Conservation (phyloP, 2,888 invertebrate genomes). For the Oxystoma pomonae region DNA sequence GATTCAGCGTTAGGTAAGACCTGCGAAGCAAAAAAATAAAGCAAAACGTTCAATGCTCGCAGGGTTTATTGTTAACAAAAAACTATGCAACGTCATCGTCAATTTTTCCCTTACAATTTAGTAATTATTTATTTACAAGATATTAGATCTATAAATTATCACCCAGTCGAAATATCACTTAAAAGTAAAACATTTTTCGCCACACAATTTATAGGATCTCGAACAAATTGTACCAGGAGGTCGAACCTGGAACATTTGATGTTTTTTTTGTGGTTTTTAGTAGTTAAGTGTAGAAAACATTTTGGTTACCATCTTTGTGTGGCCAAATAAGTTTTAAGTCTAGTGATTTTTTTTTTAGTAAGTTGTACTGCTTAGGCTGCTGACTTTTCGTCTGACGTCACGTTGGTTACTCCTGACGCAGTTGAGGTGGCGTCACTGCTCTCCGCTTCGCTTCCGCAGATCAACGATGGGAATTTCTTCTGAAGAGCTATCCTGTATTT, state of each 20-base stretch:
- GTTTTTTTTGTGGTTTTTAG: too few relatives aligned
- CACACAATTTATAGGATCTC: too few relatives aligned
- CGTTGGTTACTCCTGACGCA: slow-evolving; percentile 64
- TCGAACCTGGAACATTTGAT: too few relatives aligned
- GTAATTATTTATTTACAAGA: slow-evolving; percentile 1
- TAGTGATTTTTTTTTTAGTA: too few relatives aligned
- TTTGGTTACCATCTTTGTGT: too few relatives aligned
- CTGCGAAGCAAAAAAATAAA: neutral
- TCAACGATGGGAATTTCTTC: slow-evolving; percentile 72
- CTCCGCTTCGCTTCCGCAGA: slow-evolving; percentile 54
- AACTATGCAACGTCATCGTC: slow-evolving; percentile 25
- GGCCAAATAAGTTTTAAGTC: too few relatives aligned
- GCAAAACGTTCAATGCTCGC: slow-evolving; percentile 28
- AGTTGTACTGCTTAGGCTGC: slow-evolving; percentile 56
- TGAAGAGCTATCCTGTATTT: slow-evolving; percentile 73
- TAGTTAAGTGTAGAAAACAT: too few relatives aligned
- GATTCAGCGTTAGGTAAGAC: neutral
- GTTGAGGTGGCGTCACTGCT: slow-evolving; percentile 62
- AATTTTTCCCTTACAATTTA: neutral
- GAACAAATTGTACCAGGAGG: too few relatives aligned
- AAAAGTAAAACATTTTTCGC: neutral
- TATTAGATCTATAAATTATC: neutral
- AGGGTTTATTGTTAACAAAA: slow-evolving; percentile 36
- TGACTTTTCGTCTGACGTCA: slow-evolving; percentile 61
- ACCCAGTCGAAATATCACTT: slow-evolving; percentile 1